A percentile compares a stretch with the other conserved stretches of the same genome.
Conservation (phyloP, 2,113 vertebrate species). For the Orthonyx spaldingii region DNA sequence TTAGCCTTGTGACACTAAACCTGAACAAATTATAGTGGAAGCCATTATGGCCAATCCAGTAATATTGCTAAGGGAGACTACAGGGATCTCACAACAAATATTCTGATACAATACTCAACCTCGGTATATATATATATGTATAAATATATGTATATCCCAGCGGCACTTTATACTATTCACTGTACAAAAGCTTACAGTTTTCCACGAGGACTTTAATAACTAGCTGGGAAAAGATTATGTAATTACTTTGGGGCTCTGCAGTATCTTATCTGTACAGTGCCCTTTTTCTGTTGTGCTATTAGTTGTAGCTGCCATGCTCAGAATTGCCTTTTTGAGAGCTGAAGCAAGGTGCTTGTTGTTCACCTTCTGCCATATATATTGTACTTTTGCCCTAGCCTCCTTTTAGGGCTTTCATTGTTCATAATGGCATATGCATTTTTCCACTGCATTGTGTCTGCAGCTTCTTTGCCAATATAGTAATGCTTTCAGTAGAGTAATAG, state of each 20-base stretch:
- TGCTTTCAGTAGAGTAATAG: slow-evolving; percentile 98
- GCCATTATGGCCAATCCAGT: slow-evolving; percentile 74
- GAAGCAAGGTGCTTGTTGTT: slow-evolving; percentile 90
- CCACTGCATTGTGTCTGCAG: slow-evolving; percentile 95
- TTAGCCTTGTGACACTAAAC: slow-evolving; percentile 86
- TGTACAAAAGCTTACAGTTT: slow-evolving; percentile 91
- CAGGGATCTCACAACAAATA: slow-evolving; percentile 90
- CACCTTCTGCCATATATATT: slow-evolving; percentile 86
- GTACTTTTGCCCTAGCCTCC: slow-evolving; percentile 83
- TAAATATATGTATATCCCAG: slow-evolving; percentile 90
- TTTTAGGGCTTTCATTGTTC: slow-evolving; percentile 84
- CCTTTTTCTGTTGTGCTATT: slow-evolving; percentile 85
- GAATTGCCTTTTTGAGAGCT: slow-evolving; percentile 91
- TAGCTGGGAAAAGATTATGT: slow-evolving; percentile 79
- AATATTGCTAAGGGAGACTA: slow-evolving; percentile 84
- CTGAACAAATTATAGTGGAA: slow-evolving; percentile 78
- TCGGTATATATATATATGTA: slow-evolving; percentile 90
- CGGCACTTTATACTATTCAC: slow-evolving; percentile 99
- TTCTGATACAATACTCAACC: slow-evolving; percentile 88
- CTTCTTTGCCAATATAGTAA: slow-evolving; percentile 98
- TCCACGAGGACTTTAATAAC: slow-evolving; percentile 79
- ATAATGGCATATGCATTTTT: slow-evolving; percentile 87
- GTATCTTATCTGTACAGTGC: slow-evolving; percentile 76
- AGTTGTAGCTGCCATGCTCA: slow-evolving; percentile 91
- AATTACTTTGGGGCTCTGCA: slow-evolving; percentile 81